A percentile compares a stretch with the other conserved stretches of the same genome.
Conservation (phyloP, 2,113 vertebrate genomes). For the Osmerus eperlanus region DNA sequence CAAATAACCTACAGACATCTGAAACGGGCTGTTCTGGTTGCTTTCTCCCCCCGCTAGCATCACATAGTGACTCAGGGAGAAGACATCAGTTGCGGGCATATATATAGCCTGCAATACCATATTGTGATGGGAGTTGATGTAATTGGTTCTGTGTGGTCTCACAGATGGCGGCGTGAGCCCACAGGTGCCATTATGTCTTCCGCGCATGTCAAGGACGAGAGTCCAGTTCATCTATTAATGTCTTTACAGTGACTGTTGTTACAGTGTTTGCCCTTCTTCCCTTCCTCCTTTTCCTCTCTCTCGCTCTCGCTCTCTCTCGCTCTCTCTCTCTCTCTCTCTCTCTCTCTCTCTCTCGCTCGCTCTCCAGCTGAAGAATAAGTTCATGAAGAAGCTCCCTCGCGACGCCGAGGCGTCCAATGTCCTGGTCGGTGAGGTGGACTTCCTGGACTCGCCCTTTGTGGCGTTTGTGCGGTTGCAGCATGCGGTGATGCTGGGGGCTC, state of each 20-base stretch:
- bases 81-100: no score
- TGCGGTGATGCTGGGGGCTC: constrained; percentile 91
- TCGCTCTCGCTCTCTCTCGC: no score
- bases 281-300: background rate
- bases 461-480: constrained; percentile 94
- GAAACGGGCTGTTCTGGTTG: no score
- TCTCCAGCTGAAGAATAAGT: constrained; percentile 92
- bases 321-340: background rate
- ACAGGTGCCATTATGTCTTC: background rate
- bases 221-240: no score
- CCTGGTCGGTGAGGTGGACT: constrained; percentile 94
- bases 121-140: no score
- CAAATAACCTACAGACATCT: no score
- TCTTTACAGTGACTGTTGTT: background rate
- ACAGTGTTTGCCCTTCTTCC: background rate
- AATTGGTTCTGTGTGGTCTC: no score
- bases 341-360: background rate
- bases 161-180: no score
- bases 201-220: background rate
- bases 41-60: no score
- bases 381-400: constrained; percentile 97
- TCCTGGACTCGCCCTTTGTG: constrained; percentile 90
- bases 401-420: constrained; percentile 97
- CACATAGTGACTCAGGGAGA: no score
- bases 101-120: no score